Percentiles rank a stretch among this genome's conserved stretches.
These are phyloP conservation scores for Zaprionus kolodkinae DNA, from an alignment of 1,140 invertebrate genomes.

Conservation along the genomic window DNA sequence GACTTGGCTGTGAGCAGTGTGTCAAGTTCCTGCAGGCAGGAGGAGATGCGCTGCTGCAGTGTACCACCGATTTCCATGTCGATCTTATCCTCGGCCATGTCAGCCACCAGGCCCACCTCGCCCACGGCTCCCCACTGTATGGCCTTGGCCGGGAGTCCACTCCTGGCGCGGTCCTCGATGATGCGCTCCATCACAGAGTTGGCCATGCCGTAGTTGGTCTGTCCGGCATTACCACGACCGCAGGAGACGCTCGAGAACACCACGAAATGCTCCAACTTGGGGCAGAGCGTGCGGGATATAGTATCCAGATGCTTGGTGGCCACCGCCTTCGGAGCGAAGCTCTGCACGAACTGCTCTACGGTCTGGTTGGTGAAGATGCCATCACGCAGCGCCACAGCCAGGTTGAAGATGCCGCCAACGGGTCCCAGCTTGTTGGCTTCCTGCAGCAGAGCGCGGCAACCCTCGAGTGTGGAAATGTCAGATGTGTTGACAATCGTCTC, in stretches of 20 bases:
- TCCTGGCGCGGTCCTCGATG: constrained; percentile 86
- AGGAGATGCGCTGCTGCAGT: constrained; percentile 92
- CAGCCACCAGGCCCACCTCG: constrained; percentile 90
- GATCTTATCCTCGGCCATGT: constrained; percentile 92
- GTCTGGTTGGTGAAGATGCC: constrained; percentile 88
- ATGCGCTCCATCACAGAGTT: constrained; percentile 91
- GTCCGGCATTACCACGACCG: constrained; percentile 94
- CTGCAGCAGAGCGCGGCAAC: constrained; percentile 87
- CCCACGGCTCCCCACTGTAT: constrained; percentile 90
- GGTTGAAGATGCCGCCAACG: constrained; percentile 92
- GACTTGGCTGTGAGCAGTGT: constrained; percentile 88
- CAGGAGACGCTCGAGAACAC: constrained; percentile 95
- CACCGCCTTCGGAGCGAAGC: constrained; percentile 86
- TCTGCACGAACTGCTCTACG: constrained; percentile 85
- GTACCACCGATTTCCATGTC: constrained; percentile 92
- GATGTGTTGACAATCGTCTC: constrained; percentile 87
- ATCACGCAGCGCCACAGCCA: constrained; percentile 90
- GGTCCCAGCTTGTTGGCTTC: constrained; percentile 87
- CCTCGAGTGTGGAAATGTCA: constrained; percentile 87
- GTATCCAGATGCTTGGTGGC: constrained; percentile 87
- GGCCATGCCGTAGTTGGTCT: constrained; percentile 93
- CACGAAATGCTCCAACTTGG: constrained; percentile 87
- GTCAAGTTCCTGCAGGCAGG: constrained; percentile 89
- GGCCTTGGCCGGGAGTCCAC: constrained; percentile 88
- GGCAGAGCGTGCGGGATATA: constrained; percentile 86